Evolutionary conservation across 2,888 invertebrate species (phyloP).

Genomic region (Stenodera caucasica): DNA sequence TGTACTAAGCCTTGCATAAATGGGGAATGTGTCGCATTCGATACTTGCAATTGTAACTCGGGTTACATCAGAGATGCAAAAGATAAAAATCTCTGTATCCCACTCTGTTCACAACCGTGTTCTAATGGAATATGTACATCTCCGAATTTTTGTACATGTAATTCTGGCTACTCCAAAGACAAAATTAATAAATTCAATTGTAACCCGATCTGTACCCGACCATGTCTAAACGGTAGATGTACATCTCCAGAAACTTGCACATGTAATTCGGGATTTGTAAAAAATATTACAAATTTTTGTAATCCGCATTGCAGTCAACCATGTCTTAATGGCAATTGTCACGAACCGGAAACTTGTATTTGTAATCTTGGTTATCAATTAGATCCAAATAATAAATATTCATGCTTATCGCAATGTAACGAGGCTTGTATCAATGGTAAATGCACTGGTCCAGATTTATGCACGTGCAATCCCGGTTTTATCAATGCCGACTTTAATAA

Average conservation of each 20-base stretch:
- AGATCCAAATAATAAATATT: background rate
- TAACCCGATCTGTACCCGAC: conserved; percentile 38
- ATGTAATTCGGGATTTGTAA: conserved; percentile 8
- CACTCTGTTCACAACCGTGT: conserved; percentile 19
- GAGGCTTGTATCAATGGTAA: background rate
- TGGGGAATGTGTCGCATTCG: conserved; percentile 49
- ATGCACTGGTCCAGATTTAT: background rate
- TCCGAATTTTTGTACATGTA: conserved; percentile 16
- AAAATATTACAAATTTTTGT: conserved; percentile 1
- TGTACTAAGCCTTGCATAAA: conserved; percentile 40
- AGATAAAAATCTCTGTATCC: conserved; percentile 19
- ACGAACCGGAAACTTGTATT: background rate
- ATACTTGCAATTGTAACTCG: conserved; percentile 55
- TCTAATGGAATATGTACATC: conserved; percentile 40
- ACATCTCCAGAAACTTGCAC: conserved; percentile 21
- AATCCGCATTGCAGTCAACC: conserved; percentile 2
- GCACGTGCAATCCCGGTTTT: background rate
- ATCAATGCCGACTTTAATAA: background rate
- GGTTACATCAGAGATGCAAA: conserved; percentile 58
- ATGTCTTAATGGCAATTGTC: conserved; percentile 4
- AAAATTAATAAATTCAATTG: conserved; percentile 29
- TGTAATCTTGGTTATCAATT: background rate
- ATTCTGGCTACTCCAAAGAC: conserved; percentile 1
- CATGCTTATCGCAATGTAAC: background rate
- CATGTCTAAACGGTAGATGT: conserved; percentile 41